These are phyloP conservation scores for Latrodectus elegans DNA, from an alignment of 2,888 invertebrate species.

Conservation along the genomic window DNA sequence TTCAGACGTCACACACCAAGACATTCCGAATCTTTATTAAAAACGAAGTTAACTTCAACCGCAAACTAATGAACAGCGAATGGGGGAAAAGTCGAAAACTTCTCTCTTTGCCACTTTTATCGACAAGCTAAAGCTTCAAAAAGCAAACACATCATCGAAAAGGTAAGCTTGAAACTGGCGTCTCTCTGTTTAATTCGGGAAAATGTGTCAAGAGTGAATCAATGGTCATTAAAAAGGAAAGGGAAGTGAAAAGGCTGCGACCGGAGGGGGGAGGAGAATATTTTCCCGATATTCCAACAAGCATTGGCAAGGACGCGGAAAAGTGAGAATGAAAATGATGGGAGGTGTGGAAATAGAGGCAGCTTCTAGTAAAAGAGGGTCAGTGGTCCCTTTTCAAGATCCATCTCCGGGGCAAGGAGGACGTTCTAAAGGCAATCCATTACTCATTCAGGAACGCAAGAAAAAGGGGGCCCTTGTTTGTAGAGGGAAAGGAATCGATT, in stretches of 20 bases:
- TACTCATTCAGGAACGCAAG: not conserved
- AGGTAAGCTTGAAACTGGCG: no score
- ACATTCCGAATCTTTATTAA: no score
- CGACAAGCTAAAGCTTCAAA: no score
- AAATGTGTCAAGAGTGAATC: not conserved
- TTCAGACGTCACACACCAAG: no score
- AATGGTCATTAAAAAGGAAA: not conserved
- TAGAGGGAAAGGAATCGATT: not conserved
- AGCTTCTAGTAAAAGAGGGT: not conserved
- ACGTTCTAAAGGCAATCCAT: slow-evolving; percentile 5
- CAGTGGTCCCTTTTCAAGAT: not conserved
- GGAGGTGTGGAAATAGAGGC: not conserved
- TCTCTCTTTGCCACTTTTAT: no score
- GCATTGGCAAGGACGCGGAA: not conserved
- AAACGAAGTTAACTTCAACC: no score
- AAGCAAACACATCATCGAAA: no score
- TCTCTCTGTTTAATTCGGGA: no score
- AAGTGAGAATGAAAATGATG: slow-evolving; percentile 4
- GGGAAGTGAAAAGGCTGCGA: not conserved
- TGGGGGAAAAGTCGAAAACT: no score
- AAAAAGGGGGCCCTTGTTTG: not conserved
- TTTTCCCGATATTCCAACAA: not conserved
- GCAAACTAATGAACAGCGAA: no score
- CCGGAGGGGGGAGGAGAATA: not conserved
- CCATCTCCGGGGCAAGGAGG: not conserved